A percentile compares a stretch with the other conserved stretches of the same genome.
phyloP scores from a whole-genome alignment of 2,888 invertebrate species.

The Tanypteryx hageni region DNA sequence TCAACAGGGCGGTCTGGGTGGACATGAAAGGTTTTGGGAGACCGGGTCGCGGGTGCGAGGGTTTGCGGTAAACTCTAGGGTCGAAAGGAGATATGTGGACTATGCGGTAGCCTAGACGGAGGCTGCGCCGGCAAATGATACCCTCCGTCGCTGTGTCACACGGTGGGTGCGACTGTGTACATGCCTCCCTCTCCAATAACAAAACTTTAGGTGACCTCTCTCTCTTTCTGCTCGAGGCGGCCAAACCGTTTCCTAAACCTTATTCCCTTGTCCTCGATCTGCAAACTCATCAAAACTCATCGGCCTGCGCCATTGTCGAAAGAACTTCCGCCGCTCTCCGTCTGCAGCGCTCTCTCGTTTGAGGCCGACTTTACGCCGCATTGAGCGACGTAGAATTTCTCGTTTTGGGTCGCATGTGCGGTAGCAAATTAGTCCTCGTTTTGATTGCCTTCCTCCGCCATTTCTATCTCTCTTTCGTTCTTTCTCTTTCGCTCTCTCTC shows the following conservation, averaged over 20 bases:
- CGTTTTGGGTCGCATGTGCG: constrained; percentile 10
- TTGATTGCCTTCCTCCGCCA: background rate
- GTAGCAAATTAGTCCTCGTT: background rate
- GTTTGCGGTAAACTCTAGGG: too few relatives aligned
- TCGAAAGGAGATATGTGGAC: too few relatives aligned
- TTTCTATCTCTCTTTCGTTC: too few relatives aligned
- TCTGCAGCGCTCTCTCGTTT: background rate
- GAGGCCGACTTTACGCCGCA: background rate
- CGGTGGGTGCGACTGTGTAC: too few relatives aligned
- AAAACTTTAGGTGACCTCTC: background rate
- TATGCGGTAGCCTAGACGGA: too few relatives aligned
- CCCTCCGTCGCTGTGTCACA: too few relatives aligned
- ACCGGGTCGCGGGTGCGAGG: background rate
- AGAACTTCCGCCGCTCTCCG: constrained; percentile 7
- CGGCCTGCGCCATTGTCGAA: background rate
- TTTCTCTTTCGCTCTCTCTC: too few relatives aligned
- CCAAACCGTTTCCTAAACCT: background rate
- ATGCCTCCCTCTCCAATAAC: background rate
- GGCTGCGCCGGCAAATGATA: too few relatives aligned
- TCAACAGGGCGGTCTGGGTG: background rate
- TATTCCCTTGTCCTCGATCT: background rate
- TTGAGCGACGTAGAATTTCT: background rate
- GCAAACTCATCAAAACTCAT: constrained; percentile 41
- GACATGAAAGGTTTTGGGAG: background rate
- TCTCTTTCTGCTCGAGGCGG: background rate